Percentiles rank a stretch among this genome's conserved stretches.
phyloP scores from a whole-genome alignment of 2,113 vertebrate genomes.

The Ochotona princeps region DNA sequence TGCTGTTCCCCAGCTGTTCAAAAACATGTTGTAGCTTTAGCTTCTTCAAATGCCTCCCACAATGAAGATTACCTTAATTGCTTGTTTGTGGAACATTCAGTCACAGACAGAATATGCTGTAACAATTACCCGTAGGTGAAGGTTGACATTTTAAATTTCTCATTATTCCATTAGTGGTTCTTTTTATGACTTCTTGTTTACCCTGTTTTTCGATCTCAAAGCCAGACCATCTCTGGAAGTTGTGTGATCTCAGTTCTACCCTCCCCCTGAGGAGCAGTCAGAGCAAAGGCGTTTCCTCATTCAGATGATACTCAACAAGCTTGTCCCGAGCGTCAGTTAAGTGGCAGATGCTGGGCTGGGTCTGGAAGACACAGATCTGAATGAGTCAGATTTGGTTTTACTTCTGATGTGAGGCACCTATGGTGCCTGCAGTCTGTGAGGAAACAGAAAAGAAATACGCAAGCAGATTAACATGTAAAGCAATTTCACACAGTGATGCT shows the following conservation, averaged over 20 bases:
- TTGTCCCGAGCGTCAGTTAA: neutral
- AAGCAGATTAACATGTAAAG: neutral
- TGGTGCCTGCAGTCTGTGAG: neutral
- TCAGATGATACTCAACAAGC: neutral
- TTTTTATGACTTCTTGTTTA: slow-evolving; percentile 2
- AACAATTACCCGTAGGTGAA: slow-evolving; percentile 73
- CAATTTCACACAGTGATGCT: neutral
- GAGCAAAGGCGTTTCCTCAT: slow-evolving; percentile 26
- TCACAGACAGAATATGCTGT: slow-evolving; percentile 73
- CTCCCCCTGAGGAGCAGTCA: neutral
- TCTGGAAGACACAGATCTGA: neutral
- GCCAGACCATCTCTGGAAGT: slow-evolving; percentile 6
- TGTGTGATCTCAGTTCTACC: neutral
- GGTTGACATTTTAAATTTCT: slow-evolving; percentile 67
- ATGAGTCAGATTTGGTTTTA: neutral
- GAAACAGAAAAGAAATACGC: neutral
- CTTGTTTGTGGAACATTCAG: slow-evolving; percentile 79
- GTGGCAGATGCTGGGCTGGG: neutral
- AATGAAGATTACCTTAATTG: slow-evolving; percentile 80
- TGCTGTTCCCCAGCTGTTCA: slow-evolving; percentile 81
- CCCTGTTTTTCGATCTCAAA: neutral
- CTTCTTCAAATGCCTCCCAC: slow-evolving; percentile 75
- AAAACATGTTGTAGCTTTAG: slow-evolving; percentile 77
- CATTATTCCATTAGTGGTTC: slow-evolving; percentile 66
- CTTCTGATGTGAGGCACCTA: neutral